phyloP scores from a whole-genome alignment of 2,888 invertebrate species.

The Drosophila kambysellisi region DNA sequence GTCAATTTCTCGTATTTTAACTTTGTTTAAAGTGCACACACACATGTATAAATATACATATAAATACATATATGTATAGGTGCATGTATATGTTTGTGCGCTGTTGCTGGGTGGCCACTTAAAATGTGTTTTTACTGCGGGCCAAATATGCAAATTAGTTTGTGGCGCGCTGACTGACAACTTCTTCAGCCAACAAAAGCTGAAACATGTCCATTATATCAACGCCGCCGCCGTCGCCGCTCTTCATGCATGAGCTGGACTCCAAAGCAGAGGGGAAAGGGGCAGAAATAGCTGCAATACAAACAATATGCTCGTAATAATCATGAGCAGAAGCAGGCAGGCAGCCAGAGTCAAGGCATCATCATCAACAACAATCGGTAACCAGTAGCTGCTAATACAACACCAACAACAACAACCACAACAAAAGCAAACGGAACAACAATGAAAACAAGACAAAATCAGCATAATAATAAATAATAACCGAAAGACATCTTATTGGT shows the following conservation, averaged over 20 bases:
- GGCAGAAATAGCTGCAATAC: slow-evolving; percentile 48
- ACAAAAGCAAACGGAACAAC: slow-evolving; percentile 34
- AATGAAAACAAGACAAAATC: slow-evolving; percentile 47
- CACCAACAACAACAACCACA: slow-evolving; percentile 36
- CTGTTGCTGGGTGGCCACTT: slow-evolving; percentile 80
- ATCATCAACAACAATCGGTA: slow-evolving; percentile 53
- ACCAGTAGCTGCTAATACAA: slow-evolving; percentile 51
- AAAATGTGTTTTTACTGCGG: slow-evolving; percentile 73
- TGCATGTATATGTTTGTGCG: slow-evolving; percentile 8
- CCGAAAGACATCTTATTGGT: slow-evolving; percentile 29
- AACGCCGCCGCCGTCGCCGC: slow-evolving; percentile 43
- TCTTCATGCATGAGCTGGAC: slow-evolving; percentile 71
- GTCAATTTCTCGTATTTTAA: slow-evolving; percentile 73
- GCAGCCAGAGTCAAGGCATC: slow-evolving; percentile 48
- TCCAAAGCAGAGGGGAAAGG: slow-evolving; percentile 16
- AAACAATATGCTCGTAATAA: slow-evolving; percentile 65
- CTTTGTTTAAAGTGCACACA: slow-evolving; percentile 74
- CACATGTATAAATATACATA: slow-evolving; percentile 2
- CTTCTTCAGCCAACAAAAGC: slow-evolving; percentile 77
- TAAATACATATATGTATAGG: slow-evolving; percentile 15
- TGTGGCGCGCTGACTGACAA: slow-evolving; percentile 69
- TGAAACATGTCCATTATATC: slow-evolving; percentile 79
- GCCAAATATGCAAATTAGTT: slow-evolving; percentile 79
- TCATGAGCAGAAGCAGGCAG: slow-evolving; percentile 18
- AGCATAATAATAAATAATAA: slow-evolving; percentile 37